A percentile compares a stretch with the other conserved stretches of the same genome.
Conservation (phyloP, 2,888 invertebrate species). For the Aphidoletes aphidimyza region DNA sequence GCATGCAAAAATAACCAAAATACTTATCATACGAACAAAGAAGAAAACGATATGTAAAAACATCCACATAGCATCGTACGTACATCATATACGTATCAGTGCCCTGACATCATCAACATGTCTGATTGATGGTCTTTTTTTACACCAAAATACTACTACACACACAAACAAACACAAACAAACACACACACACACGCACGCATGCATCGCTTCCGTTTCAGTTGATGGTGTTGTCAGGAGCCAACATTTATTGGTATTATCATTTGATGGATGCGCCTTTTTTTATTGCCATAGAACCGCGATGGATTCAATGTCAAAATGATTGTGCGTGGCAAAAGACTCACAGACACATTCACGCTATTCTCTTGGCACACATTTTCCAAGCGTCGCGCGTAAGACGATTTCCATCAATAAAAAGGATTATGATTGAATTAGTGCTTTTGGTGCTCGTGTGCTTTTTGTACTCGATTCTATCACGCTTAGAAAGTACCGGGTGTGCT, state of each 20-base stretch:
- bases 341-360: background rate
- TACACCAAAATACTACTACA: too few species aligned
- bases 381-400: background rate
- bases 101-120: too few species aligned
- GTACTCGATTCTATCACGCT: background rate
- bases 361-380: background rate
- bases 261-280: background rate
- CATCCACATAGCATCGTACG: too few species aligned
- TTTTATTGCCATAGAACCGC: background rate
- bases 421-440: constrained; percentile 9
- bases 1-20: constrained; percentile 15
- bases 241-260: constrained; percentile 10
- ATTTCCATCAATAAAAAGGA: constrained; percentile 11
- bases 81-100: too few species aligned
- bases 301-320: background rate
- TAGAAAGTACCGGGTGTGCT: too few species aligned
- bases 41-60: background rate
- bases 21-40: background rate
- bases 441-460: constrained; percentile 16
- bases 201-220: background rate
- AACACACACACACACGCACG: background rate
- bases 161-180: background rate
- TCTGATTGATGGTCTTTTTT: too few species aligned
- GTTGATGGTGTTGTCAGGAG: constrained; percentile 31
- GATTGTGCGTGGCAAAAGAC: background rate